Evolutionary conservation across 2,888 invertebrate genomes (phyloP).

Genomic region (Zygogramma bicolorata): DNA sequence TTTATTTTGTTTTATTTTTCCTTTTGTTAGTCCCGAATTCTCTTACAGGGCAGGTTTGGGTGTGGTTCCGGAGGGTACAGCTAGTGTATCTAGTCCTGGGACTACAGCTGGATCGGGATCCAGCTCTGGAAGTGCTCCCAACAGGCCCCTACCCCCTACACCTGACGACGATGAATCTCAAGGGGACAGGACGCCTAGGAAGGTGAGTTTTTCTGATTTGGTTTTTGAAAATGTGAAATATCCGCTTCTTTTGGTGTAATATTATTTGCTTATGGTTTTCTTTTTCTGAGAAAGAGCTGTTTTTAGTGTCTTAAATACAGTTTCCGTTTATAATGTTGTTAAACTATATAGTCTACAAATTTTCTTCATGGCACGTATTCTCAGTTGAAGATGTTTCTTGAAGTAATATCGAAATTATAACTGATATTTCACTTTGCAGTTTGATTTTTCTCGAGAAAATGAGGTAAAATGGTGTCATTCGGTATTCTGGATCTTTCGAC

Average conservation of each 20-base stretch:
- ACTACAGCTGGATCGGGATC: slow-evolving; percentile 59
- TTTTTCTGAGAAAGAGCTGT: not conserved
- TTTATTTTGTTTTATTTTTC: slow-evolving; percentile 42
- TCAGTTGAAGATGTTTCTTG: no score
- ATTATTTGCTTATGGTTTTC: slow-evolving; percentile 5
- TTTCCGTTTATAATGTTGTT: no score
- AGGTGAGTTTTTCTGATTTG: slow-evolving; percentile 75
- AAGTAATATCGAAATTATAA: no score
- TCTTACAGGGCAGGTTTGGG: slow-evolving; percentile 83
- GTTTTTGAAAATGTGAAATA: slow-evolving; percentile 53
- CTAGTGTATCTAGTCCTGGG: slow-evolving; percentile 66
- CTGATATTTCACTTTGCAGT: no score
- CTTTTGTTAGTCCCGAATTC: slow-evolving; percentile 81
- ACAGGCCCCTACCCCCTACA: slow-evolving; percentile 93
- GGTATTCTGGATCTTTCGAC: no score
- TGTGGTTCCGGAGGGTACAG: slow-evolving; percentile 72
- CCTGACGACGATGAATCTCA: slow-evolving; percentile 87
- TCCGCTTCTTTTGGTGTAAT: slow-evolving; percentile 37
- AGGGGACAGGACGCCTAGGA: slow-evolving; percentile 89
- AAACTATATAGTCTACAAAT: no score
- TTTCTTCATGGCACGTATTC: no score
- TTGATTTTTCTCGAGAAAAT: no score
- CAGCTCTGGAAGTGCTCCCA: slow-evolving; percentile 80
- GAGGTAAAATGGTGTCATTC: no score
- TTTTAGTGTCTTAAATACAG: not conserved